These are phyloP conservation scores for Xenentodon cancila DNA, from an alignment of 2,797 vertebrate genomes.

Conservation along the genomic window DNA sequence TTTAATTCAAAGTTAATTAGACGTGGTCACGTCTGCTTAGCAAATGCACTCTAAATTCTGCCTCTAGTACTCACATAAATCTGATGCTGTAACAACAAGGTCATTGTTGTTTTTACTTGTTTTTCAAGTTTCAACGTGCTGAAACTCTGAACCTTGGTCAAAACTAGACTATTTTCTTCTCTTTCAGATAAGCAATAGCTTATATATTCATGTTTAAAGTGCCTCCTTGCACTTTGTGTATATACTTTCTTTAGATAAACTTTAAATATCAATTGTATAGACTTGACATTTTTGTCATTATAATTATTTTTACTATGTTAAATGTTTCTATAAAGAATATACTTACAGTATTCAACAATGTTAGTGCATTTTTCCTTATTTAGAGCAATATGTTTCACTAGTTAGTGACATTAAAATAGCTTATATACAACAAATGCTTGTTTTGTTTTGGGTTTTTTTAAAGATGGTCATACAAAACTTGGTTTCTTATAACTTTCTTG, in stretches of 20 bases:
- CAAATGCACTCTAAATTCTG: conserved; percentile 40
- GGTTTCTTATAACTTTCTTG: conserved; percentile 6
- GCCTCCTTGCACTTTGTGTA: conserved; percentile 94
- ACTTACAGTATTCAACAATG: conserved; percentile 27
- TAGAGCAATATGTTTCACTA: conserved; percentile 41
- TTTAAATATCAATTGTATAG: conserved; percentile 82
- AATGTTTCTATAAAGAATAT: conserved; percentile 49
- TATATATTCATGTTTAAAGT: conserved; percentile 87
- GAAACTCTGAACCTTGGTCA: conserved; percentile 64
- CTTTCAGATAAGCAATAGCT: conserved; percentile 76
- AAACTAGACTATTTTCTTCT: conserved; percentile 70
- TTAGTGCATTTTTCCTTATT: conserved; percentile 36
- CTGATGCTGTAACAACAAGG: conserved; percentile 49
- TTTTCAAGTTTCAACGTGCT: conserved; percentile 55
- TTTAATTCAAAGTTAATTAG: conserved; percentile 34
- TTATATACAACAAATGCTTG: conserved; percentile 23
- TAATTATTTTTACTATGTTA: conserved; percentile 66
- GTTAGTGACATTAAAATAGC: conserved; percentile 37
- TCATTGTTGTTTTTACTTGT: conserved; percentile 65
- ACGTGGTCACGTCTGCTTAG: conserved; percentile 41
- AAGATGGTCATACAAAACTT: neutral
- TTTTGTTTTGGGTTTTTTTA: neutral
- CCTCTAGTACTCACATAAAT: conserved; percentile 43
- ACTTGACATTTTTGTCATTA: conserved; percentile 63
- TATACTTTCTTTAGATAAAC: conserved; percentile 76